Base-by-base conservation (phyloP, 2,888 invertebrate genomes). In the Calliphora vomitoria region DNA sequence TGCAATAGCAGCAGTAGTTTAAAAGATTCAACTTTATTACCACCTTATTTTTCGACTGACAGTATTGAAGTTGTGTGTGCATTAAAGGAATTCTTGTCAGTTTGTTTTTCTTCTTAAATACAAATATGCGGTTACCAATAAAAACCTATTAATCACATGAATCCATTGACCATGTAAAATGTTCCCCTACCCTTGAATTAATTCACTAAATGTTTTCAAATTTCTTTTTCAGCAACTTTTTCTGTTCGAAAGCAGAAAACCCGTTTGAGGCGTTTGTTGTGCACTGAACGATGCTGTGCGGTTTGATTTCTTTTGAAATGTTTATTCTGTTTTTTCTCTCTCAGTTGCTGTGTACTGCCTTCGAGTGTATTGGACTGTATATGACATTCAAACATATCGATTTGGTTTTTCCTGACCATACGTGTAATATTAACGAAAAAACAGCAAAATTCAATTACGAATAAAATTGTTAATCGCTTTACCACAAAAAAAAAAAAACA, bases 371-470 rank as follows among this genome's bases (percentile, higher is more conserved):
- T 58, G 66, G 31, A 5, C 25, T n/a, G 55, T 62, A 2, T 20
- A 2, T 20, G 38, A 18, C 3, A 25, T 20, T 68, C 58, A 53
- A 47, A 62, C 38, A 15, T 76, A 31, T n/a, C 8, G 58, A 68
- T 68, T 25, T 47, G 62, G 18, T 6, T 44, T 72, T 53, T 13
- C 58, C 44, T 53, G 11, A 25, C 18, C 62, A 50, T 11, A 60
- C 15, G 31, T 53, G 55, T 55, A 50, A 60, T 68, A 60, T 68
- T 60, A 68, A 82, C 35, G 50, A 25, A 62, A 75, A 88, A 90
- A 90, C 91, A 92, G 89, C 90, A 81, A 91, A 91, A 92, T 90
- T 90, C 92, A 91, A 91, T 91, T 92, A 91, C 89, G 79, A 75
- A 71, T 88, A 88, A 85, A 90, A 91, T 90, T 91, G 90, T 91